Conservation (phyloP, 2,888 invertebrate species). For the Mimas tiliae region DNA sequence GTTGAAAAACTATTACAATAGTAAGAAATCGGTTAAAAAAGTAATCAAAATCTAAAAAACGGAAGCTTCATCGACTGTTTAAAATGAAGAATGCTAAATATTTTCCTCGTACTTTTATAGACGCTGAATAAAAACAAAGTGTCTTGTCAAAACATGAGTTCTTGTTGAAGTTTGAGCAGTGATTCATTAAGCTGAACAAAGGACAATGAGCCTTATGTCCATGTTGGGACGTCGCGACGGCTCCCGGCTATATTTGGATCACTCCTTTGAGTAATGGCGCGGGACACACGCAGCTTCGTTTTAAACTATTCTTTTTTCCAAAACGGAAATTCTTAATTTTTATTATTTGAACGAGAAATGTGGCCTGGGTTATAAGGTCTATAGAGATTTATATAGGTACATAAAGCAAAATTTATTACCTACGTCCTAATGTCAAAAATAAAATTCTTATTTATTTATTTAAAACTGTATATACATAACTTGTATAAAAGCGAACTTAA, state of each 20-base stretch:
- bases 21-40: no score
- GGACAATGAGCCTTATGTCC: conserved; percentile 12
- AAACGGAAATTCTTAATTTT: conserved; percentile 6
- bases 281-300: conserved; percentile 19
- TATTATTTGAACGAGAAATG: neutral
- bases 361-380: neutral
- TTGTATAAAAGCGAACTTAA: no score
- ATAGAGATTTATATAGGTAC: neutral
- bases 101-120: conserved; percentile 3
- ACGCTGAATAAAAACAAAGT: conserved; percentile 6
- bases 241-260: conserved; percentile 16
- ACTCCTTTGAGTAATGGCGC: conserved; percentile 7
- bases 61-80: neutral
- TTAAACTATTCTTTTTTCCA: conserved; percentile 2
- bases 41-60: no score
- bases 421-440: no score
- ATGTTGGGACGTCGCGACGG: neutral
- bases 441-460: no score
- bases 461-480: no score
- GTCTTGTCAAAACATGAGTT: conserved; percentile 1
- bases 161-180: conserved; percentile 1
- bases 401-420: neutral
- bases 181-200: conserved; percentile 17
- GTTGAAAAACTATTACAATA: no score
- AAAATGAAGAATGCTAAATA: neutral